A percentile compares a stretch with the other conserved stretches of the same genome.
Conservation (phyloP, 2,113 vertebrate genomes). For the Mesitornis unicolor region DNA sequence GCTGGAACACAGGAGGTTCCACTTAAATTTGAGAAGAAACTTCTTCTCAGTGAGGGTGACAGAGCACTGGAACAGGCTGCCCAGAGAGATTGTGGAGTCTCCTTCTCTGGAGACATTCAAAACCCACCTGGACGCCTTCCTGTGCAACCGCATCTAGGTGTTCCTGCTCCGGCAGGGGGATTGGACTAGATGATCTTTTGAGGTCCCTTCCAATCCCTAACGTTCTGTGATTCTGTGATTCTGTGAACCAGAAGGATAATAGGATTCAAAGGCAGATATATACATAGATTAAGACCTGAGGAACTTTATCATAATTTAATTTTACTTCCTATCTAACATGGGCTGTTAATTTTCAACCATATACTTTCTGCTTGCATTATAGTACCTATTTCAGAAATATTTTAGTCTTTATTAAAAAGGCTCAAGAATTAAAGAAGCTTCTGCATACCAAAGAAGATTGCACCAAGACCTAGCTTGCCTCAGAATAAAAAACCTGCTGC, state of each 20-base stretch:
- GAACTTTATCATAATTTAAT: neutral
- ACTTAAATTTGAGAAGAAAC: no score
- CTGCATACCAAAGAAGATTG: neutral
- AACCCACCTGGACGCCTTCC: no score
- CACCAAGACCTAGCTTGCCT: neutral
- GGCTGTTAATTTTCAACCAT: neutral
- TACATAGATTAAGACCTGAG: neutral
- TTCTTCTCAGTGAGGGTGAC: no score
- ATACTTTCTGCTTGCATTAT: neutral
- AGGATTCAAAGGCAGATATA: neutral
- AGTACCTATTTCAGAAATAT: neutral
- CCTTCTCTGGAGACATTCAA: no score
- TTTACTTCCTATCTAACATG: neutral
- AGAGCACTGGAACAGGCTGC: no score
- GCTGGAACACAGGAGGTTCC: no score
- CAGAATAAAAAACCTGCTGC: neutral
- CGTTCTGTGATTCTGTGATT: no score
- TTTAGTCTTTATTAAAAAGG: neutral
- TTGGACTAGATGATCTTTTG: no score
- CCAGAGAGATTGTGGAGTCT: no score
- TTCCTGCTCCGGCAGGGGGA: no score
- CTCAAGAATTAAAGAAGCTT: neutral
- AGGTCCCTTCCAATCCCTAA: no score
- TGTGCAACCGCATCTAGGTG: no score
- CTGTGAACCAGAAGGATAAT: neutral